Evolutionary conservation across 2,888 invertebrate genomes (phyloP), one percentile per base, ranked within the genome.

Genomic region (Stomorhina lunata): DNA sequence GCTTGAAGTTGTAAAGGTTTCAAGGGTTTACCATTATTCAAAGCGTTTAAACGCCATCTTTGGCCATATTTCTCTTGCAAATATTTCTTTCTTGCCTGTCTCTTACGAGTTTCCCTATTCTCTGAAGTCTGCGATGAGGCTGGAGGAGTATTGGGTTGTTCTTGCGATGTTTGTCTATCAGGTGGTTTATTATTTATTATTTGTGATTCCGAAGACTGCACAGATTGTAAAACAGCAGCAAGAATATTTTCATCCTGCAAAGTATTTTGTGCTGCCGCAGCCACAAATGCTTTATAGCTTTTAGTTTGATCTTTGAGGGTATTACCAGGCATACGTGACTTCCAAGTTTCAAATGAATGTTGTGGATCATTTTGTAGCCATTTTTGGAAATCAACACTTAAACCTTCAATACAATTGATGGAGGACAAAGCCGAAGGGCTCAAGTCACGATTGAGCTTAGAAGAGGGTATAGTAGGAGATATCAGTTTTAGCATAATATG

Each of bases 401-500:
- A 92, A 17, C 94, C 94, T 86, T 94, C 93, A 0, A 93, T 91
- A 17, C 93, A 92, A 53, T 92, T 92, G 12, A 93, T 90, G 4
- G 92, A 93, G 0, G 93, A 92, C 20, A 93, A 85, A 20, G 92
- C 92, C 12, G 93, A 92, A 0, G 92, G 90, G 12, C 91, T 90
- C 83, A 93, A 91, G 85, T 93, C 93, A 87, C 93, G 93, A 85
- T 93, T 92, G 61, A 92, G 92, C 87, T 93, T 93, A 6, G 92
- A 92, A 4, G 91, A 88, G 0, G 92, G 93, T 75, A 93, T 92
- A 9, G 93, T 92, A 0, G 95, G 95, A 86, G 94, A 94, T 90
- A 98, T 96, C 12, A 97, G 92, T 80, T 94, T 94, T 87, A 97
- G 96, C 90, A 99, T 93, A 86, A 99, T 98, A 85, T 97, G 95